Percentiles rank a stretch among this genome's conserved stretches.
These are phyloP conservation scores for Nematostella vectensis DNA, from an alignment of 92 coral and sea anemone genomes.

Conservation along the genomic window DNA sequence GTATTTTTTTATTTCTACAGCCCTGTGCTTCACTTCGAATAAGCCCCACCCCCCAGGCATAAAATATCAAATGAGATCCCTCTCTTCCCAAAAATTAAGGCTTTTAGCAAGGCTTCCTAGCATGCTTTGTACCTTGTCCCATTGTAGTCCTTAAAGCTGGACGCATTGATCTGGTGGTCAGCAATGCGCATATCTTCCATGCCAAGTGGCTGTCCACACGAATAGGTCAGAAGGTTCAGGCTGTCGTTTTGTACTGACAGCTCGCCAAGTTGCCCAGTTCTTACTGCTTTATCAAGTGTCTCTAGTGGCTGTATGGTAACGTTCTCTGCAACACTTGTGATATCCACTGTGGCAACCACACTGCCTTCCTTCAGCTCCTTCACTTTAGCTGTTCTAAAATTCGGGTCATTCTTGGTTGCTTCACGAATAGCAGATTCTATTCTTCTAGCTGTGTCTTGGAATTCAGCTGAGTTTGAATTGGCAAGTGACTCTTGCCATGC, in stretches of 20 bases:
- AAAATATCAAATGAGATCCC: too few species aligned
- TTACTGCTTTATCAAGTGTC: background rate
- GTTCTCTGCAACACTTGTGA: slow-evolving; percentile 6
- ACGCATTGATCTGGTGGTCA: slow-evolving; percentile 9
- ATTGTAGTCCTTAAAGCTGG: background rate
- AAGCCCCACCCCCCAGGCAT: too few species aligned
- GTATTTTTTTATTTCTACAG: too few species aligned
- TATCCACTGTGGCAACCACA: slow-evolving; percentile 9
- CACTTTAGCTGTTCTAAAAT: slow-evolving; percentile 10
- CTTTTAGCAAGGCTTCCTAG: too few species aligned
- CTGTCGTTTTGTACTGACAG: slow-evolving; percentile 3
- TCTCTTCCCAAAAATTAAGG: too few species aligned
- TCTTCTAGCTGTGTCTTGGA: background rate
- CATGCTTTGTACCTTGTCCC: slow-evolving; percentile 4
- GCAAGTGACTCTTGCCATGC: slow-evolving; percentile 3
- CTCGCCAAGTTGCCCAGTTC: slow-evolving; percentile 5
- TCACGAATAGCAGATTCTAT: slow-evolving; percentile 6
- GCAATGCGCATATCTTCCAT: slow-evolving; percentile 17
- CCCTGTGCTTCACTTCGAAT: too few species aligned
- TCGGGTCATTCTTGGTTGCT: slow-evolving; percentile 6
- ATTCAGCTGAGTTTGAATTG: background rate
- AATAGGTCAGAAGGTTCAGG: slow-evolving; percentile 2
- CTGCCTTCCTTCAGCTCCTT: slow-evolving; percentile 7
- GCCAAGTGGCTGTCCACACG: slow-evolving; percentile 19
- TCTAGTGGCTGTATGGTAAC: background rate